These are phyloP conservation scores for Tipula lateralis DNA, from an alignment of 2,888 invertebrate genomes.

Conservation along the genomic window DNA sequence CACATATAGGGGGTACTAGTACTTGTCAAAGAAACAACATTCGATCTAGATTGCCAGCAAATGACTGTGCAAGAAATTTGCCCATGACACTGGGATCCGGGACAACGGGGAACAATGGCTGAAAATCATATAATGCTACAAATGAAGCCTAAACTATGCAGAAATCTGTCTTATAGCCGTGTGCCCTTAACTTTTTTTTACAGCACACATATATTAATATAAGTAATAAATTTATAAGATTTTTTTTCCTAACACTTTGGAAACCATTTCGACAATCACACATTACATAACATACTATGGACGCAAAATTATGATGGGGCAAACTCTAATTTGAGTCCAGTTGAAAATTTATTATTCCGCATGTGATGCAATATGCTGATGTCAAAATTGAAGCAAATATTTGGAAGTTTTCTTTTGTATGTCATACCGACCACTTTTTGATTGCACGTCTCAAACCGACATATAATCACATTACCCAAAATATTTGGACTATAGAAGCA, in stretches of 20 bases:
- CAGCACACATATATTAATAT: not conserved
- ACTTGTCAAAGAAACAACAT: too few species aligned
- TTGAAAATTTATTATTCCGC: constrained; percentile 45
- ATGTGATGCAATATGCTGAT: constrained; percentile 44
- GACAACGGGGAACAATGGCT: too few species aligned
- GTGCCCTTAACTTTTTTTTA: too few species aligned
- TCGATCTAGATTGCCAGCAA: too few species aligned
- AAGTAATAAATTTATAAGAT: not conserved
- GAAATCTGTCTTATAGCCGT: too few species aligned
- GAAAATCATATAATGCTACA: too few species aligned
- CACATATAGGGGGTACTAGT: too few species aligned
- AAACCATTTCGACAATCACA: constrained; percentile 34
- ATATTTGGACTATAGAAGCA: constrained; percentile 43
- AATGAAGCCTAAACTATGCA: too few species aligned
- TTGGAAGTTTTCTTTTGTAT: constrained; percentile 42
- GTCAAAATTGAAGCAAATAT: constrained; percentile 43
- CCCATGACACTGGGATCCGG: too few species aligned
- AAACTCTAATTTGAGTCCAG: constrained; percentile 45
- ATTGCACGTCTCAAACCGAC: constrained; percentile 40
- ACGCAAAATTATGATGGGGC: constrained; percentile 42
- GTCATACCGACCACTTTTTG: constrained; percentile 44
- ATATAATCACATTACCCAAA: constrained; percentile 40
- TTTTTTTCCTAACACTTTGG: constrained; percentile 28
- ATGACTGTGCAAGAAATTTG: too few species aligned
- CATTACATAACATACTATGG: too few species aligned